Evolutionary conservation across 2,888 invertebrate species (phyloP).

Genomic region (Amphipoea oculea): DNA sequence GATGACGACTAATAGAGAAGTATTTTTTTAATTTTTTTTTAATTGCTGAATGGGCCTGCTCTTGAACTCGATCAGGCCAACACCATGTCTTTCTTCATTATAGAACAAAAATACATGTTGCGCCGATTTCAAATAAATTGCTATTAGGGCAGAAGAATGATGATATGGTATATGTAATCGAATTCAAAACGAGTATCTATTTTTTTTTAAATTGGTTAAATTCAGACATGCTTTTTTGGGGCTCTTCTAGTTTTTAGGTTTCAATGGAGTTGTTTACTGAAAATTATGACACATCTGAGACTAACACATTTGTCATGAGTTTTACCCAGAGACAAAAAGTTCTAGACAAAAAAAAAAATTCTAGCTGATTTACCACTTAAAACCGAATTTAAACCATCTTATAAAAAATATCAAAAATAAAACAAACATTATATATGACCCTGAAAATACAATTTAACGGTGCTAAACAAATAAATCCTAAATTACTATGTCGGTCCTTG

Average conservation of each 20-base stretch:
- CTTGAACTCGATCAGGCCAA: too few relatives aligned
- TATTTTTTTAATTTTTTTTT: too few relatives aligned
- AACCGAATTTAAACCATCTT: too few relatives aligned
- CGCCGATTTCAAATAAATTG: too few relatives aligned
- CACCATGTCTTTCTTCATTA: too few relatives aligned
- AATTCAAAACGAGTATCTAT: not conserved
- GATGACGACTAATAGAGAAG: too few relatives aligned
- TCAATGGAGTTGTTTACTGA: not conserved
- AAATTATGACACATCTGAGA: not conserved
- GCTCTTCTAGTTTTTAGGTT: not conserved
- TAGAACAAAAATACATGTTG: too few relatives aligned
- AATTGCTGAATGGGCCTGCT: too few relatives aligned
- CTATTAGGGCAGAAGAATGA: not conserved
- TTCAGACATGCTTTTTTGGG: not conserved
- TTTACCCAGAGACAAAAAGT: not conserved
- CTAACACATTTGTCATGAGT: not conserved
- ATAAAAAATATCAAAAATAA: not conserved
- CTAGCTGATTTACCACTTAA: not conserved
- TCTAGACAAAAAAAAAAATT: not conserved
- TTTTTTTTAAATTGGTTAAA: not conserved
- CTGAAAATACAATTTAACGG: constrained; percentile 50
- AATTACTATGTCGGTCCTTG: constrained; percentile 38
- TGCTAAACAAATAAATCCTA: constrained; percentile 56
- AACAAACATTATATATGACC: not conserved
- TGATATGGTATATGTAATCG: not conserved